phyloP scores from a whole-genome alignment of 2,888 invertebrate species.

The Drosophila incognita region DNA sequence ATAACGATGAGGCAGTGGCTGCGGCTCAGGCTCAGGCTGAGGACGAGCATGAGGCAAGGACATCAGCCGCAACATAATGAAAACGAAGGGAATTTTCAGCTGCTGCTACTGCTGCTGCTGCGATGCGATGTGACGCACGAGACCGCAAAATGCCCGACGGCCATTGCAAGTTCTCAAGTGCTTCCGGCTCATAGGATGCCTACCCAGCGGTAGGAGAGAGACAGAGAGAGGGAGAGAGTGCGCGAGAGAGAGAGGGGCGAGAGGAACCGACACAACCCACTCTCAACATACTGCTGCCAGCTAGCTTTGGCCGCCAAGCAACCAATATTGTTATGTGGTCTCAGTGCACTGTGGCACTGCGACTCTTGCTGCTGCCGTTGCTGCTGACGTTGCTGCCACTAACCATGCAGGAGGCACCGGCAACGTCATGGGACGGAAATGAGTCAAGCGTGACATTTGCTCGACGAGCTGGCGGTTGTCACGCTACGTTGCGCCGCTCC shows the following conservation, averaged over 20 bases:
- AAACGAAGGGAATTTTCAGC: conserved; percentile 80
- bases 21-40: conserved; percentile 1
- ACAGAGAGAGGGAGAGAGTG: conserved; percentile 6
- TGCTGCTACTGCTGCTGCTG: conserved; percentile 25
- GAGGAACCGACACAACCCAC: conserved; percentile 7
- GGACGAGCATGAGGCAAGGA: conserved; percentile 56
- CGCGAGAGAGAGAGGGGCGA: not conserved
- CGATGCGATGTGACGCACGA: conserved; percentile 76
- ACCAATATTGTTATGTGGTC: conserved; percentile 80
- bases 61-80: conserved; percentile 81
- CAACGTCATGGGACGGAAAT: conserved; percentile 79
- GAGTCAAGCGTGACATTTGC: conserved; percentile 81
- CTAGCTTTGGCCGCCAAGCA: conserved; percentile 59
- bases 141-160: conserved; percentile 76
- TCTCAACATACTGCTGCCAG: conserved; percentile 5
- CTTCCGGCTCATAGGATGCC: conserved; percentile 80
- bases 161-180: conserved; percentile 80
- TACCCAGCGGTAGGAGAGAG: conserved; percentile 34
- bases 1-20: conserved; percentile 36
- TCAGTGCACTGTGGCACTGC: conserved; percentile 61
- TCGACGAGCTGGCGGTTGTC: conserved; percentile 64
- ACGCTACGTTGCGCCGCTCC: conserved; percentile 66
- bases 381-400: conserved; percentile 52
- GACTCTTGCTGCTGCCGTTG: conserved; percentile 35
- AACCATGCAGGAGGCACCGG: conserved; percentile 67